Base-by-base conservation (phyloP, 2,113 vertebrate species). In the cat (Felis catus) region DNA sequence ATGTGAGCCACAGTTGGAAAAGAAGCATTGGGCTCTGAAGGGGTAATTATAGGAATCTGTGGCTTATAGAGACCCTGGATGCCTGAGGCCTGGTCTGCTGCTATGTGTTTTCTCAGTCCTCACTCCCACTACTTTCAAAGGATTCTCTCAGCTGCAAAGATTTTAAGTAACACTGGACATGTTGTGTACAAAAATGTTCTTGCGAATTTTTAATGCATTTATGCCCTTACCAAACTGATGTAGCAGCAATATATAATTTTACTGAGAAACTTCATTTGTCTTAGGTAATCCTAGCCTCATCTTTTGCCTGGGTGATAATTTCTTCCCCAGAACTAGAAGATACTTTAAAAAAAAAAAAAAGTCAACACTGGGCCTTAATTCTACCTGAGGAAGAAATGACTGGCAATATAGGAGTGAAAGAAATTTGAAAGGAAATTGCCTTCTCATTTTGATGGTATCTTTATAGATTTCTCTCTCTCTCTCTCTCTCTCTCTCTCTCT, bases 161-260 rank as follows among this genome's bases (percentile, higher is more conserved):
- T 89, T 84, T 71, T 5, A 48, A 73, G 79, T 66, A 95, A 55
- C 31, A n/a, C 68, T 61, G 48, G 25, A 41, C 18, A 45, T 80
- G 31, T 68, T 82, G 36, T 70, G 89, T 78, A n/a, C 19, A 51
- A n/a, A 96, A 88, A 65, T 81, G 12, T 48, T 85, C 71, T 25
- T 80, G 53, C 94, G 36, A 74, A 53, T 79, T 94, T 61, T 92
- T 92, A 41, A 36, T 90, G 36, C 31, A 66, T 86, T 93, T 95
- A 86, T 23, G 2, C 36, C 29, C 61, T 92, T 85, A 73, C 23
- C 63, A 73, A 95, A 61, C 19, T 48, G 15, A 74, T 48, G 11
- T 41, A 16, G 29, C 39, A 58, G 31, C 45, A 86, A 11, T 96
- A 27, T 68, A 29, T 66, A 58, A 81, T 71, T 84, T 66, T 51